Percentiles rank a stretch among this genome's conserved stretches.
Conservation (phyloP, 2,888 invertebrate species). For the Myathropa florea region DNA sequence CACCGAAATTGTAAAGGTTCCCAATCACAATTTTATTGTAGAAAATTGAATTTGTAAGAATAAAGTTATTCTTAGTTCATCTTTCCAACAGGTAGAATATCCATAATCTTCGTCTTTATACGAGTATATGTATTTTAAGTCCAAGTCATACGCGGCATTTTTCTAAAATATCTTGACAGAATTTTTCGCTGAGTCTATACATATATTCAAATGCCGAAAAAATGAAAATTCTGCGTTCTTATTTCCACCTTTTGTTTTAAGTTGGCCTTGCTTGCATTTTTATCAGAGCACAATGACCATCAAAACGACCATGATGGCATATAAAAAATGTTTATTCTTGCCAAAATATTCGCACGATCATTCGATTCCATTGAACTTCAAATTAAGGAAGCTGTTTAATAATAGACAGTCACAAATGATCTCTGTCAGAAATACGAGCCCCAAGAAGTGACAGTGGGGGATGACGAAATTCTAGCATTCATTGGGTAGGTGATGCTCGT, state of each 20-base stretch:
- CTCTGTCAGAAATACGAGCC: slow-evolving; percentile 35
- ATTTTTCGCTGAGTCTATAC: not conserved
- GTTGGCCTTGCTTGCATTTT: not conserved
- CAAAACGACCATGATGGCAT: slow-evolving; percentile 22
- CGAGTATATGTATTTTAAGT: too few relatives aligned
- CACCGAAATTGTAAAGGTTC: too few relatives aligned
- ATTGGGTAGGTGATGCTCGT: slow-evolving; percentile 31
- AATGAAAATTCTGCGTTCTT: not conserved
- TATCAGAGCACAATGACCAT: not conserved
- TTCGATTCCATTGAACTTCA: slow-evolving; percentile 61
- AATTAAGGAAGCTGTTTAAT: slow-evolving; percentile 26
- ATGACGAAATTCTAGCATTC: slow-evolving; percentile 50
- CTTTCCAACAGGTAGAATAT: too few relatives aligned
- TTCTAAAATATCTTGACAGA: not conserved
- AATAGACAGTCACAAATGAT: slow-evolving; percentile 21
- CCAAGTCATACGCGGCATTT: too few relatives aligned
- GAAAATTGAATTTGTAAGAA: too few relatives aligned
- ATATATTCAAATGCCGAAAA: not conserved
- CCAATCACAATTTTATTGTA: too few relatives aligned
- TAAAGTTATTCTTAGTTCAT: too few relatives aligned
- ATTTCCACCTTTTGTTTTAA: not conserved
- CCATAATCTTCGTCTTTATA: not conserved
- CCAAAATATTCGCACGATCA: slow-evolving; percentile 31
- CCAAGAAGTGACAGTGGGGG: slow-evolving; percentile 30
- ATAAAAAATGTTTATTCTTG: slow-evolving; percentile 4